Evolutionary conservation across 2,113 vertebrate genomes (phyloP), one percentile per base, ranked within the genome.

Genomic region (Centropus unirufus): DNA sequence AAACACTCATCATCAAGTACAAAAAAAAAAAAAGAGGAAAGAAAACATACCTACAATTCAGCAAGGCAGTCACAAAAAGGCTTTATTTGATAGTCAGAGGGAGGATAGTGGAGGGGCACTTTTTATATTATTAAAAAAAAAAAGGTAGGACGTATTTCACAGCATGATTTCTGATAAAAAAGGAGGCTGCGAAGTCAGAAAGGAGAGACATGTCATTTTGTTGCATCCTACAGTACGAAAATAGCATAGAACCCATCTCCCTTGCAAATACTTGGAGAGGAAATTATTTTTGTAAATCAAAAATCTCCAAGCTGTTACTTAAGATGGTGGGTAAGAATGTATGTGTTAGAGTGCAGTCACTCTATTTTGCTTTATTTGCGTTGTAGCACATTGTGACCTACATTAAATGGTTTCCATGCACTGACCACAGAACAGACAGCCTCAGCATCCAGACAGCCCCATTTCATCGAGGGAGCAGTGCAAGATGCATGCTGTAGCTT

Each of bases 271-370:
- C 34, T 92, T 51, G 69, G 66, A 76, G 51, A 54, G 13, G 29
- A 92, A 94, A 91, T 70, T 84, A 70, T 88, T 85, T 82, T 46
- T 89, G n/a, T 70, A 85, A 70, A 68, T 87, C 75, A 92, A 64
- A 14, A n/a, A 26, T 76, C 72, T 77, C 30, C 0, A 0, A 94
- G 75, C 63, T 20, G 9, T 39, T 58, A 80, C 32, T 92, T 79
- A 79, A 89, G 73, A 76, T 54, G 34, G 55, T 0, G 0, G 73
- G 66, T 87, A 75, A 72, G 34, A 51, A 55, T n/a, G 34, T 19
- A 15, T 55, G 58, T 42, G 32, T 74, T 83, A 77, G 42, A 77
- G 32, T 20, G 57, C 83, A 95, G 59, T 83, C 75, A 74, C 55
- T 90, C 75, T 55, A 93, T 92, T 90, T 85, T 87, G 32, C 64